phyloP scores from a whole-genome alignment of 2,797 vertebrate genomes.

The Pantherophis vulpinus region DNA sequence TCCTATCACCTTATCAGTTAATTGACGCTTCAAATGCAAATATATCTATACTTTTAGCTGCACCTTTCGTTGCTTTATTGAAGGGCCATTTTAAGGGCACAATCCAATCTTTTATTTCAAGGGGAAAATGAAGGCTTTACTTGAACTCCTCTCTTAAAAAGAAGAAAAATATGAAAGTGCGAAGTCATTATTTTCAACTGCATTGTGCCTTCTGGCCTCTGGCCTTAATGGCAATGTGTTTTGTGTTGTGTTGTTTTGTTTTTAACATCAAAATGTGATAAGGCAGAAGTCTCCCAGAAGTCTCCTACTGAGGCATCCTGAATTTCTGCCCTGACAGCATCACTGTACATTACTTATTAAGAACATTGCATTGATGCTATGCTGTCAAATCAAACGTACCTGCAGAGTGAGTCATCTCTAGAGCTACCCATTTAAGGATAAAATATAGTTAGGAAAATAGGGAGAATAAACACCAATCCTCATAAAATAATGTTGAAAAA shows the following conservation, averaged over 20 bases:
- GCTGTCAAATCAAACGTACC: neutral
- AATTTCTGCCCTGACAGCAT: neutral
- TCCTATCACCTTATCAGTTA: neutral
- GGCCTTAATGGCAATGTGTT: neutral
- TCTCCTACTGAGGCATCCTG: neutral
- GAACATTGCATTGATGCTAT: neutral
- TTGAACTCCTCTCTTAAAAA: neutral
- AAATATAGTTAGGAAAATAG: neutral
- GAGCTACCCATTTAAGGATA: neutral
- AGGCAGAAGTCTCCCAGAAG: neutral
- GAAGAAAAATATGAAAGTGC: neutral
- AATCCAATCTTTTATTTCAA: neutral
- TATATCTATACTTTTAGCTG: neutral
- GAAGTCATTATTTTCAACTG: neutral
- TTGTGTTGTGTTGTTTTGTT: neutral
- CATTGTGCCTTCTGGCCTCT: neutral
- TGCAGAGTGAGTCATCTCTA: neutral
- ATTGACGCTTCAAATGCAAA: neutral
- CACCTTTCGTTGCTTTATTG: neutral
- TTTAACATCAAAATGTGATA: neutral
- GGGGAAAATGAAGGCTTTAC: neutral
- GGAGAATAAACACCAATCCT: constrained; percentile 24
- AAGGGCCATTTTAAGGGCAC: neutral
- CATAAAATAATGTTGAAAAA: neutral
- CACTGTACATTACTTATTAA: neutral